phyloP scores from a whole-genome alignment of 2,797 vertebrate genomes.

The Notamacropus eugenii region DNA sequence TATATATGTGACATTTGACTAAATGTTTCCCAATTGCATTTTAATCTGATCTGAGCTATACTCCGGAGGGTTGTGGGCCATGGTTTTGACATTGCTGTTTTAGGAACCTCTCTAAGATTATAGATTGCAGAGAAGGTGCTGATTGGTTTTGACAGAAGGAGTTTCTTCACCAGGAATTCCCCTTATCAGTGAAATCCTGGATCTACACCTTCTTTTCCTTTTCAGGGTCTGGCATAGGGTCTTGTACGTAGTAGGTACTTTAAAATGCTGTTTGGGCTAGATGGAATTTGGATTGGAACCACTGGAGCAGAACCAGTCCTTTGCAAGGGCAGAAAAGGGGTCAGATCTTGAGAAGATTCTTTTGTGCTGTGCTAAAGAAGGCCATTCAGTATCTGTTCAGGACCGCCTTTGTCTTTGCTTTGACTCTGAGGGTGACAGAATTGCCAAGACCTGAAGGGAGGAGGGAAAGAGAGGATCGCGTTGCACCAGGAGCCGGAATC shows the following conservation, averaged over 20 bases:
- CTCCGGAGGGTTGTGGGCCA: neutral
- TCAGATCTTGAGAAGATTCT: neutral
- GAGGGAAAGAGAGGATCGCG: constrained; percentile 65
- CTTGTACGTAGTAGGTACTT: neutral
- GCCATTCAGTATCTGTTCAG: neutral
- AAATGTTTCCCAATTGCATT: neutral
- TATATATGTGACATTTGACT: neutral
- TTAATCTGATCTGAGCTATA: neutral
- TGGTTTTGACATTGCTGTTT: neutral
- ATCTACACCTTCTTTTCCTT: neutral
- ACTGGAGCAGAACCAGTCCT: neutral
- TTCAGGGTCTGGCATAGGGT: neutral
- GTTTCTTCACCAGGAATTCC: neutral
- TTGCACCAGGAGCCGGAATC: constrained; percentile 76
- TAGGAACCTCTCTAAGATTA: neutral
- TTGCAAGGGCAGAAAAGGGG: neutral
- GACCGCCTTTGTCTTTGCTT: neutral
- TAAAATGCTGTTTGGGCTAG: neutral
- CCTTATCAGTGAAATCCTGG: neutral
- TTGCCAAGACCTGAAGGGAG: constrained; percentile 74
- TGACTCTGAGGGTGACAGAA: constrained; percentile 63
- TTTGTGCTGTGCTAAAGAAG: neutral
- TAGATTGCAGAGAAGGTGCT: neutral
- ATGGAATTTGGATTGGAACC: neutral
- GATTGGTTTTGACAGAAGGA: neutral